Percentiles rank a stretch among this genome's conserved stretches.
Conservation (phyloP, 2,888 invertebrate species). For the Shargacucullia verbasci region DNA sequence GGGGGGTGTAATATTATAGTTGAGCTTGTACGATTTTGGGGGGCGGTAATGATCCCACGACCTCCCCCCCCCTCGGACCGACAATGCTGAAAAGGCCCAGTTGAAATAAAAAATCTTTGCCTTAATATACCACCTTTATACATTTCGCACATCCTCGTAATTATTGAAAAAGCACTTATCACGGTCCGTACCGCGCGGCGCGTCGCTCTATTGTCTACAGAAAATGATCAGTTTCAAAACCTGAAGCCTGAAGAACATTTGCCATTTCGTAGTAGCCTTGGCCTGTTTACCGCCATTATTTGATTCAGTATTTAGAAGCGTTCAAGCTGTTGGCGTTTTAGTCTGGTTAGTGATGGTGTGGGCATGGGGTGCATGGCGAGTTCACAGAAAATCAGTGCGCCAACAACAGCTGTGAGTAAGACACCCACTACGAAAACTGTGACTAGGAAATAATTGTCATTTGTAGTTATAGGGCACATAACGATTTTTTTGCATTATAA, state of each 20-base stretch:
- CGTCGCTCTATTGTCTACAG: conserved; percentile 67
- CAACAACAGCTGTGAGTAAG: conserved; percentile 60
- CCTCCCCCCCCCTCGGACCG: too few species aligned
- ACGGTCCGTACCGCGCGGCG: conserved; percentile 67
- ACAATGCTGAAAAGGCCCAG: too few species aligned
- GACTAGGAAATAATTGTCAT: not conserved
- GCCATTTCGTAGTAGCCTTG: conserved; percentile 68
- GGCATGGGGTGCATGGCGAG: conserved; percentile 81
- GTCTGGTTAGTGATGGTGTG: conserved; percentile 60
- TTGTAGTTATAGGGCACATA: too few species aligned
- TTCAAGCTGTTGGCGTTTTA: conserved; percentile 27
- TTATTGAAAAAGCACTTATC: conserved; percentile 34
- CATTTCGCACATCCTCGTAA: conserved; percentile 22
- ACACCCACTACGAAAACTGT: not conserved
- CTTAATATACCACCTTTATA: not conserved
- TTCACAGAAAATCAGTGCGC: conserved; percentile 64
- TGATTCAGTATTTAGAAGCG: conserved; percentile 36
- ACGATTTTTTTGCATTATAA: too few species aligned
- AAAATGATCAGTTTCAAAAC: conserved; percentile 52
- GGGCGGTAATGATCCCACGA: too few species aligned
- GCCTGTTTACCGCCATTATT: conserved; percentile 62
- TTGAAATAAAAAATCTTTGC: not conserved
- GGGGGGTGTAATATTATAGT: too few species aligned
- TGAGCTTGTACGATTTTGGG: too few species aligned
- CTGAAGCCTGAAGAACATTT: conserved; percentile 47